These are phyloP conservation scores for Prionailurus viverrinus DNA, from an alignment of 2,113 vertebrate genomes.

Conservation along the genomic window DNA sequence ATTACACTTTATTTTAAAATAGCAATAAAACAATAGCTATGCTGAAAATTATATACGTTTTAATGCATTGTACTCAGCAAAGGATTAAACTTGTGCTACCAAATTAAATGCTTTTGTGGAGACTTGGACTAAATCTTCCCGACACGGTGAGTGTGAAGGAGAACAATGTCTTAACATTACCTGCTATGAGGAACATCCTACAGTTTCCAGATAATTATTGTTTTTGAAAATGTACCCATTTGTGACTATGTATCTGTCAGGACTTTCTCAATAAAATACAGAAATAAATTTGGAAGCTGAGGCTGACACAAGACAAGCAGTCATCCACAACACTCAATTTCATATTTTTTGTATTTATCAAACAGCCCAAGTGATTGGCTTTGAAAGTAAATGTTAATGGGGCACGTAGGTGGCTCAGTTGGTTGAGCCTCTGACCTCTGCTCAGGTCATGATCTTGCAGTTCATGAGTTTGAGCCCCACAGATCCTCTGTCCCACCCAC, in stretches of 20 bases:
- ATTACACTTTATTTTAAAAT: constrained; percentile 33
- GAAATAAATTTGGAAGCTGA: constrained; percentile 31
- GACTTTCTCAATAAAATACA: constrained; percentile 53
- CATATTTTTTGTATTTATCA: background rate
- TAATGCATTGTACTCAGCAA: background rate
- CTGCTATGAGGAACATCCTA: background rate
- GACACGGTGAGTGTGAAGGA: background rate
- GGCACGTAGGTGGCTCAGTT: too few relatives aligned
- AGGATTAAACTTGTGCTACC: background rate
- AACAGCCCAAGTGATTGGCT: background rate
- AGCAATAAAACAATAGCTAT: constrained; percentile 6
- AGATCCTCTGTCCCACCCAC: too few relatives aligned
- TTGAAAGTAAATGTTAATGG: background rate
- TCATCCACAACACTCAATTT: background rate
- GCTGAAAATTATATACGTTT: background rate
- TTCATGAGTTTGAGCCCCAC: too few relatives aligned
- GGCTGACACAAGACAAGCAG: background rate
- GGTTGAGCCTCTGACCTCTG: too few relatives aligned
- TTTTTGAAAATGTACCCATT: background rate
- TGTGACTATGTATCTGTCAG: background rate
- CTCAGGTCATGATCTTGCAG: too few relatives aligned
- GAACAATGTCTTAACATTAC: background rate
- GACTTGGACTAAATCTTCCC: background rate
- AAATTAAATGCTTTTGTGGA: constrained; percentile 9
- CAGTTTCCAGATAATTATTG: constrained; percentile 33